Evolutionary conservation across 2,888 invertebrate genomes (phyloP), one percentile per base, ranked within the genome.

Genomic region (Clivina fossor): DNA sequence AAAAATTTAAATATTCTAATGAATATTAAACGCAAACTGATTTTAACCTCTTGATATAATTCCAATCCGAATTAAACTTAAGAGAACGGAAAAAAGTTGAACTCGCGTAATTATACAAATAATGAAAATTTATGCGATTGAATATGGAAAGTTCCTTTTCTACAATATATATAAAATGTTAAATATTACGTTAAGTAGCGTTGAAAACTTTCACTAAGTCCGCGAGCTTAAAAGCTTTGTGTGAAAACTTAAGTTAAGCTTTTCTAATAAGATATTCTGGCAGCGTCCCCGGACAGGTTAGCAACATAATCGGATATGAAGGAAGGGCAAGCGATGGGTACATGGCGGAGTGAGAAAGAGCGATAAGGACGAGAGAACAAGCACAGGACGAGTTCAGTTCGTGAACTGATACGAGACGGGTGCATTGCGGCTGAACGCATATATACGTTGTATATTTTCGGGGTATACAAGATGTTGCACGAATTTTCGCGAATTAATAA

Each of bases 291-390:
- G 54, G 26, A 26, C 46, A 54, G 54, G 54, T 54, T 54, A 54
- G 46, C 54, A 54, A 46, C 46, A 54, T 54, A 54, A 54, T 54
- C 54, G 54, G 54, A 54, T 54, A 54, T 54, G 54, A 54, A 54
- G 2, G 32, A 30, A 28, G 38, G 40, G 41, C 2, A 40, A 13
- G n/a, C 13, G 11, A 11, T n/a, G 16, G 18, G 9, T 15, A 7
- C 15, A 13, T 11, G 28, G 4, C 3, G 22, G 24, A n/a, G 43
- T 11, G 15, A 16, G 35, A 22, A 43, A 11, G 32, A 20, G n/a
- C n/a, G n/a, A n/a, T n/a, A n/a, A n/a, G n/a, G n/a, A n/a, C n/a
- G n/a, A n/a, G n/a, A n/a, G n/a, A n/a, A n/a, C n/a, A n/a, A n/a
- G n/a, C n/a, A n/a, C n/a, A n/a, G n/a, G n/a, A n/a, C n/a, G n/a